These are phyloP conservation scores for Sitophilus oryzae DNA, from an alignment of 1,140 invertebrate species.

Conservation along the genomic window DNA sequence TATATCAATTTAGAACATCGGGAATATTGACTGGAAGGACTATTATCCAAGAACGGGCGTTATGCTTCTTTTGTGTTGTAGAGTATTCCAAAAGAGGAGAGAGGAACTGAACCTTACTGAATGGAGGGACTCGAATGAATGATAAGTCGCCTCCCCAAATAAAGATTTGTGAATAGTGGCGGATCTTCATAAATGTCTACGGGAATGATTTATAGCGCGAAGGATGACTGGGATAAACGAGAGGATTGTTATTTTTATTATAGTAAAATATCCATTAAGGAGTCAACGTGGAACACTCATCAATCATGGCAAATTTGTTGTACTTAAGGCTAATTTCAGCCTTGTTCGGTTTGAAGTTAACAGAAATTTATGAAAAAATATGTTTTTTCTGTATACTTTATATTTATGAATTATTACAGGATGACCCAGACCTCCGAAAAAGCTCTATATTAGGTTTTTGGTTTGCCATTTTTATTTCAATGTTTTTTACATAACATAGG, in stretches of 20 bases:
- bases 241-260: constrained; percentile 38
- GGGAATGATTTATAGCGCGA: constrained; percentile 35
- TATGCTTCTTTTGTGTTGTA: constrained; percentile 20
- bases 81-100: constrained; percentile 21
- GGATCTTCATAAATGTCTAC: constrained; percentile 37
- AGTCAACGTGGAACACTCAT: constrained; percentile 28
- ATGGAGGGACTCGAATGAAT: too few species aligned
- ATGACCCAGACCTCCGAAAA: too few species aligned
- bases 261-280: constrained; percentile 36
- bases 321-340: constrained; percentile 21
- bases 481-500: too few species aligned
- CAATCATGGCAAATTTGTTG: constrained; percentile 22
- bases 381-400: too few species aligned
- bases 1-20: neutral
- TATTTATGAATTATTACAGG: too few species aligned
- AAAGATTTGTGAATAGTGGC: constrained; percentile 34
- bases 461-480: too few species aligned
- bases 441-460: too few species aligned
- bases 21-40: neutral
- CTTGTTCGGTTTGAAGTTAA: neutral
- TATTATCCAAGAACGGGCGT: constrained; percentile 20
- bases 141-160: constrained; percentile 26
- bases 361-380: too few species aligned
- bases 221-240: constrained; percentile 34
- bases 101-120: too few species aligned